These are phyloP conservation scores for Orchesellides sinensis DNA, from an alignment of 2,888 invertebrate species.

Conservation along the genomic window DNA sequence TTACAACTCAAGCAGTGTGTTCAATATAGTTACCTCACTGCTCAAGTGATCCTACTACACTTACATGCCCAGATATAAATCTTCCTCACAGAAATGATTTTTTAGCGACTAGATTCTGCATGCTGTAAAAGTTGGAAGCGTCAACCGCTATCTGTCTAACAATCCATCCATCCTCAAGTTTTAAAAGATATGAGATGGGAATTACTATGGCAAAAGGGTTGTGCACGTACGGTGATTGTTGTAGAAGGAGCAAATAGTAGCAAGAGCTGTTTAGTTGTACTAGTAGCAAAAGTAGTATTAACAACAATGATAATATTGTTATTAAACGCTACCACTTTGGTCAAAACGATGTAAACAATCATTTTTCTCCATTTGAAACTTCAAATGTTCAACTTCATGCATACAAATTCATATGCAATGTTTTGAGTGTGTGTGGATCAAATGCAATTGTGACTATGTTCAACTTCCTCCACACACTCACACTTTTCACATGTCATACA, in stretches of 20 bases:
- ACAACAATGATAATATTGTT: slow-evolving; percentile 51
- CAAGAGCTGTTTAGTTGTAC: not conserved
- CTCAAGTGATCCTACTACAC: no score
- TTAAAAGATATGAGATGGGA: not conserved
- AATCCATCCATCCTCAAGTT: no score
- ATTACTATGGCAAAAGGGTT: slow-evolving; percentile 8
- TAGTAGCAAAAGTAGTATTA: not conserved
- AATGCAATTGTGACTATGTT: no score
- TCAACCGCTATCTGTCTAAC: slow-evolving; percentile 30
- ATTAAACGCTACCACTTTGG: slow-evolving; percentile 42
- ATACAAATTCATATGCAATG: not conserved
- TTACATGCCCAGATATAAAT: no score
- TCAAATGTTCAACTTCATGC: not conserved
- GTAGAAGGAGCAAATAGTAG: not conserved
- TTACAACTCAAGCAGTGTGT: not conserved
- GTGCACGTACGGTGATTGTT: slow-evolving; percentile 28
- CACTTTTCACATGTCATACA: no score
- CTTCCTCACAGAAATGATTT: no score
- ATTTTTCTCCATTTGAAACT: slow-evolving; percentile 32
- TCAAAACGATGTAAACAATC: slow-evolving; percentile 5
- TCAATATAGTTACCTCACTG: not conserved
- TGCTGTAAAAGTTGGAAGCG: slow-evolving; percentile 34
- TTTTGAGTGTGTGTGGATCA: not conserved
- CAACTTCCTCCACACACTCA: not conserved
- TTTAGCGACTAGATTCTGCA: not conserved